phyloP scores from a whole-genome alignment of 2,113 vertebrate genomes.

The Callionymus lyra region DNA sequence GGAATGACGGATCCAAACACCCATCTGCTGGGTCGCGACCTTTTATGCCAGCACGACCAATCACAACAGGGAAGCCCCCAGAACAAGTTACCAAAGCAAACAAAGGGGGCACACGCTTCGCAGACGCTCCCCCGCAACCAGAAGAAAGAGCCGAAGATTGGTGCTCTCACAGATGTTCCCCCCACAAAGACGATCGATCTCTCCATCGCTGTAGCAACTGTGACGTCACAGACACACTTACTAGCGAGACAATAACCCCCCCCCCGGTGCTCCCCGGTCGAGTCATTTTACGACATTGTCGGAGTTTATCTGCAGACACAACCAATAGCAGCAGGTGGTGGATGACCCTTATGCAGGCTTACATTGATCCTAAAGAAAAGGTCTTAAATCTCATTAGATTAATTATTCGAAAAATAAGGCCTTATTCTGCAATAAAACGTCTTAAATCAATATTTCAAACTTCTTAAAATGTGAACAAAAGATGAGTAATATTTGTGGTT shows the following conservation, averaged over 20 bases:
- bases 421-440: too few species aligned
- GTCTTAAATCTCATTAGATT: too few species aligned
- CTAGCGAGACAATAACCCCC: background rate
- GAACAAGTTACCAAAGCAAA: slow-evolving; percentile 32
- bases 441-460: too few species aligned
- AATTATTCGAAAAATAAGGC: too few species aligned
- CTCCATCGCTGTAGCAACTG: slow-evolving; percentile 1
- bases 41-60: slow-evolving; percentile 30
- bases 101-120: slow-evolving; percentile 52
- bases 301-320: background rate
- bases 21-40: slow-evolving; percentile 66
- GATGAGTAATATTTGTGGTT: too few species aligned
- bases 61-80: slow-evolving; percentile 21
- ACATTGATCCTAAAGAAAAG: too few species aligned
- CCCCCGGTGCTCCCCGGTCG: too few species aligned
- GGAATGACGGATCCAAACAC: slow-evolving; percentile 29
- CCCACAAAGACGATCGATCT: slow-evolving; percentile 21
- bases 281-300: too few species aligned
- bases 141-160: slow-evolving; percentile 9
- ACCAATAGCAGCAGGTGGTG: background rate
- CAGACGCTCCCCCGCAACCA: slow-evolving; percentile 23
- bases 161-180: slow-evolving; percentile 32
- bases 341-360: too few species aligned
- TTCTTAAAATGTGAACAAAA: too few species aligned
- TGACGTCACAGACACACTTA: slow-evolving; percentile 17